Base-by-base conservation (phyloP, 2,797 vertebrate species). In the Loris lydekkerianus region DNA sequence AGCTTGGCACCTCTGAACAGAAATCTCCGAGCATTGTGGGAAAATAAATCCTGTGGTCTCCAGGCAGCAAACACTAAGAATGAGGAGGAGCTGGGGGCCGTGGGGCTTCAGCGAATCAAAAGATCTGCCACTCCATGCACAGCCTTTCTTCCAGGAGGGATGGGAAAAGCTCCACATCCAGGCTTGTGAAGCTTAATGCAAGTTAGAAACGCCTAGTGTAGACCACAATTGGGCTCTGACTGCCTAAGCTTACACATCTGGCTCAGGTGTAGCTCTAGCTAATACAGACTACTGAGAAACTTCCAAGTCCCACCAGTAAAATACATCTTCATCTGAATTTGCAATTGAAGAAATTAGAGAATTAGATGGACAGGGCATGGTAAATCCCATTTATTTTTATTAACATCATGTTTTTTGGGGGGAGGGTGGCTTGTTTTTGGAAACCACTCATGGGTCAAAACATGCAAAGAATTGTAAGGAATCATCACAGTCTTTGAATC, bases 381-480 rank as follows among this genome's bases (percentile, higher is more conserved):
- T 65, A 17, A 82, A 53, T 88, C 58, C 69, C n/a, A 18, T 29
- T 96, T 67, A 87, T 31, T 87, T 86, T 27, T 20, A 92, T 87
- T 40, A 93, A 81, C 2, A 43, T 37, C 43, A 31, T 3, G 70
- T 75, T 86, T 81, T 61, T 4, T 31, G 49, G 49, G 49, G 37
- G 37, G 13, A 14, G 13, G 49, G 49, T 53, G 37, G 13, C 27
- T 67, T 34, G 20, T 81, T 76, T 60, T 56, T 60, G n/a, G 40
- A 61, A 96, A 76, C 58, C 49, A 91, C 15, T 17, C 25, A 27
- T 10, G 25, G 60, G 29, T 88, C 67, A 82, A 94, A 93, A 67
- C 29, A 46, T 11, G 63, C 9, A 87, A 70, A 85, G 40, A 77
- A 65, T n/a, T 75, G 80, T 67, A 91, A 93, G 37, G n/a, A 60